Base-by-base conservation (phyloP, 2,888 invertebrate species). In the Bembecia ichneumoniformis region DNA sequence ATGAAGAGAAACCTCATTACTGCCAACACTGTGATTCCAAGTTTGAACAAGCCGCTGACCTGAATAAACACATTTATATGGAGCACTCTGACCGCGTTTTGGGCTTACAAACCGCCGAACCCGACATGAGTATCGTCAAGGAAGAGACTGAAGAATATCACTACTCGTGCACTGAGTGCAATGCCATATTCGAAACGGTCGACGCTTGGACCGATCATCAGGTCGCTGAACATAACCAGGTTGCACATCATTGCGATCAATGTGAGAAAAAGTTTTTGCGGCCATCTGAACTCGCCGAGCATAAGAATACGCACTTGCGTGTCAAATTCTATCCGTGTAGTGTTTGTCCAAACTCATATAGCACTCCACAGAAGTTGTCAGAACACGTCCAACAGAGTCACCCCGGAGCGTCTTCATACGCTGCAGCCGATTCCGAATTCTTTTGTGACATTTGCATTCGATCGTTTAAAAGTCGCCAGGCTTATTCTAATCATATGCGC, bases 261-360 rank as follows among this genome's bases (percentile, higher is more conserved):
- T 92, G 92, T 58, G 89, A 89, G 13, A 89, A 90, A 64, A 87
- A 89, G 48, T 92, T 91, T 69, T 69, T 88, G 47, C 87, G 90
- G 3, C 88, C 89, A 17, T 82, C 84, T 0, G 91, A 92, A 56
- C 75, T 92, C 2, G 89, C 89, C 0, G 91, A 92, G 60, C 92
- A 92, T 62, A 88, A 91, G 53, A 91, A 90, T 60, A 88, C 90
- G 3, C 92, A 92, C 66, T 77, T 92, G 55, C 89, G 91, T 58
- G 87, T 91, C 2, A 92, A 92, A 60, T 87, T 92, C 47, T 92
- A 90, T 55, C 89, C 90, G 0, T 90, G 90, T 57, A 89, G 84
- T 16, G 71, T 89, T 17, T 90, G 90, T 54, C 70, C 87, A 1
- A 89, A 89, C 55, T 90, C 89, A 36, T 90, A 90, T 62, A 89